phyloP scores from a whole-genome alignment of 2,888 invertebrate species.

The Troides helena region DNA sequence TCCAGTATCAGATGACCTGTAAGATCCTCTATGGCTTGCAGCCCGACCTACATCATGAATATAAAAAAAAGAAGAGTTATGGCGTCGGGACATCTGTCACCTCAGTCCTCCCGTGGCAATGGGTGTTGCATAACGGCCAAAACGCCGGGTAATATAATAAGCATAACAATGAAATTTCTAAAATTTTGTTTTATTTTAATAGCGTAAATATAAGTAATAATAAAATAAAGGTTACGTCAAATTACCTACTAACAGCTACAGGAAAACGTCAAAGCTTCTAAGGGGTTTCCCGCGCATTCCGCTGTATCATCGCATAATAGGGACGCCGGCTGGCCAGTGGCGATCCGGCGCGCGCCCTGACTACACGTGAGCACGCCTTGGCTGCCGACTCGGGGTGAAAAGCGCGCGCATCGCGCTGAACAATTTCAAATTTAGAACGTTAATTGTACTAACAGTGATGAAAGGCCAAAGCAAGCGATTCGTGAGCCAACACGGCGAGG shows the following conservation, averaged over 20 bases:
- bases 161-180: too few species aligned
- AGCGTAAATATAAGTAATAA: too few species aligned
- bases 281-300: conserved; percentile 24
- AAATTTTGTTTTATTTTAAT: too few species aligned
- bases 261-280: conserved; percentile 22
- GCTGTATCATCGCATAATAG: background rate
- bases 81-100: too few species aligned
- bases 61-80: too few species aligned
- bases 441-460: conserved; percentile 31
- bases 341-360: conserved; percentile 19
- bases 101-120: too few species aligned
- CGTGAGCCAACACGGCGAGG: conserved; percentile 23
- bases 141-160: too few species aligned
- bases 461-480: conserved; percentile 30
- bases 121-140: too few species aligned
- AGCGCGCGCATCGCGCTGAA: conserved; percentile 19
- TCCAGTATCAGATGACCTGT: too few species aligned
- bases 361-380: conserved; percentile 5
- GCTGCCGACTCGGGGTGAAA: conserved; percentile 9
- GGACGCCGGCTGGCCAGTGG: conserved; percentile 18
- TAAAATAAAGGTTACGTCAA: too few species aligned
- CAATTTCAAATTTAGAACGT: conserved; percentile 1
- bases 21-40: too few species aligned
- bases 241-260: background rate
- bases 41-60: too few species aligned